Evolutionary conservation across 2,888 invertebrate genomes (phyloP), one percentile per base, ranked within the genome.

Genomic region (Timema podura): DNA sequence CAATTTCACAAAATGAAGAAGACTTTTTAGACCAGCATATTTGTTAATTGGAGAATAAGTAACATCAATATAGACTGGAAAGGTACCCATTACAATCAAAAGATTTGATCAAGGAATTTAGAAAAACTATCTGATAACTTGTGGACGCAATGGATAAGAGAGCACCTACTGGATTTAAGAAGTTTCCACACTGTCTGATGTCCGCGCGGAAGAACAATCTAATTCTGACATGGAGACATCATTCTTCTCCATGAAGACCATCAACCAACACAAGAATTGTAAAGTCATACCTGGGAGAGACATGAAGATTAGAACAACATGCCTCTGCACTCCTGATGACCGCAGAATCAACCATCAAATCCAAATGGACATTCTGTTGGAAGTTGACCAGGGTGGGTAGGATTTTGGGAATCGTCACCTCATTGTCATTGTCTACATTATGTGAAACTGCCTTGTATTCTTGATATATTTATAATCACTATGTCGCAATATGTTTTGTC

Each of bases 201-300:
- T 30, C 30, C 30, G 3, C 30, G 30, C 30, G n/a, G n/a, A 5
- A 57, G 8, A 15, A 8, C 15, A 2, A n/a, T 2, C 6, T 13
- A 54, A 16, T 44, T 16, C 7, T 15, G 46, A 8, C 5, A 57
- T 6, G 67, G 57, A 45, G 67, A 67, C 10, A 49, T 57, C 11
- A 47, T 67, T 15, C 8, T 67, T 6, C 46, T 67, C 6, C 67
- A 57, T 15, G n/a, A 67, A 9, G 57, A 67, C n/a, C 13, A 9
- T 5, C n/a, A 13, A 7, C 46, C 45, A 44, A 5, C 13, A 30
- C 13, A 9, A 2, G 48, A 15, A 54, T 46, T 47, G 8, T 1
- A 1, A 16, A 67, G 11, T 51, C 10, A 7, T 13, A 57, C 13
- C 57, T 5, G 57, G 54, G 2, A 5, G 57, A 54, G 46, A 57